A percentile compares a stretch with the other conserved stretches of the same genome.
Conservation (phyloP, 2,888 invertebrate genomes). For the Miltochrista miniata region DNA sequence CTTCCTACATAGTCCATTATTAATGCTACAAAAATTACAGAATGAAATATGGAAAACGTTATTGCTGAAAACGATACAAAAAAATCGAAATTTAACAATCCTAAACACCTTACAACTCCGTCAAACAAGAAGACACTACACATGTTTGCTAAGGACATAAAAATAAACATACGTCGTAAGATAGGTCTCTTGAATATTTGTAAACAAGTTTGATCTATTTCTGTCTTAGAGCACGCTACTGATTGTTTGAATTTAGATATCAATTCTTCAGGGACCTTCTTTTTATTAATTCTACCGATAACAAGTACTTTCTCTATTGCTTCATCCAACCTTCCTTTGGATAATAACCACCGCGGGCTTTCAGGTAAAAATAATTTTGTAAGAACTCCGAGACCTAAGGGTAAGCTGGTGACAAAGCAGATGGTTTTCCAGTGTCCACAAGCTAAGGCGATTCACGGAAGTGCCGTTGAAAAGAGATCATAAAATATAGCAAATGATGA, state of each 20-base stretch:
- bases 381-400: slow-evolving; percentile 48
- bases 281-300: slow-evolving; percentile 57
- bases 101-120: slow-evolving; percentile 54
- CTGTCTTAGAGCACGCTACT: slow-evolving; percentile 13
- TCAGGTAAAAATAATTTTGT: slow-evolving; percentile 57
- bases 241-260: slow-evolving; percentile 53
- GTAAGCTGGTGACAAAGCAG: slow-evolving; percentile 57
- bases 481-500: slow-evolving; percentile 57
- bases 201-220: slow-evolving; percentile 27
- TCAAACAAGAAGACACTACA: slow-evolving; percentile 57
- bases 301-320: slow-evolving; percentile 52
- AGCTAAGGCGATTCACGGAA: slow-evolving; percentile 57
- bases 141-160: slow-evolving; percentile 53
- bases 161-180: slow-evolving; percentile 50
- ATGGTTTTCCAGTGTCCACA: slow-evolving; percentile 60
- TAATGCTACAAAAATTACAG: slow-evolving; percentile 54
- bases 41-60: slow-evolving; percentile 59
- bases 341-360: slow-evolving; percentile 61
- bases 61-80: slow-evolving; percentile 62
- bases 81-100: slow-evolving; percentile 55
- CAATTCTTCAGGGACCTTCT: slow-evolving; percentile 47
- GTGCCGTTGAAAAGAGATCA: slow-evolving; percentile 40
- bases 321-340: slow-evolving; percentile 57
- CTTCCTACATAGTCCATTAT: slow-evolving; percentile 17
- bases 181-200: slow-evolving; percentile 52